These are phyloP conservation scores for Lates japonicus DNA, from an alignment of 2,797 vertebrate genomes.

Conservation along the genomic window DNA sequence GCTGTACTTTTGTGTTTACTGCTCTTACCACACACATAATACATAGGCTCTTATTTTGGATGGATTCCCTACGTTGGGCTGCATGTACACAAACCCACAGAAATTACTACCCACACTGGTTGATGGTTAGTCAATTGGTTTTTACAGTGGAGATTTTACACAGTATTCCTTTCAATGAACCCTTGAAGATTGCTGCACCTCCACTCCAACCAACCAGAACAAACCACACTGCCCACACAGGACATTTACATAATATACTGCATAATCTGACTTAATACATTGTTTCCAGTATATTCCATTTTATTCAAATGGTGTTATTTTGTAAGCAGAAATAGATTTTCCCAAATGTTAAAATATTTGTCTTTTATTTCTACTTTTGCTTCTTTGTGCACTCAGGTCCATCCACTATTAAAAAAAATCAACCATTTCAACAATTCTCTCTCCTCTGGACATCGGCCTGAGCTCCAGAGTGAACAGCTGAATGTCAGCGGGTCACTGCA, in stretches of 20 bases:
- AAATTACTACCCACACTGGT: neutral
- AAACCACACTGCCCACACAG: slow-evolving; percentile 22
- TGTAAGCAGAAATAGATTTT: too few relatives aligned
- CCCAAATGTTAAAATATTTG: slow-evolving; percentile 7
- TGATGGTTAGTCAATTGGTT: neutral
- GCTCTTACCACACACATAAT: neutral
- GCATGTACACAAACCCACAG: neutral
- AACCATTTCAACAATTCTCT: slow-evolving; percentile 11
- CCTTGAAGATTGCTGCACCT: slow-evolving; percentile 21
- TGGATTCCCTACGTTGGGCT: neutral
- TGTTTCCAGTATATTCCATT: slow-evolving; percentile 5
- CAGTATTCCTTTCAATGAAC: neutral
- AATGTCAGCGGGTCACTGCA: slow-evolving; percentile 44
- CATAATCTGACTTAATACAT: slow-evolving; percentile 36
- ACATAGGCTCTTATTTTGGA: neutral
- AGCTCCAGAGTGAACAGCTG: slow-evolving; percentile 30
- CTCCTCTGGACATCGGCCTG: neutral
- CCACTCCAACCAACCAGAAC: slow-evolving; percentile 32
- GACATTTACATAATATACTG: slow-evolving; percentile 31
- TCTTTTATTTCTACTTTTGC: slow-evolving; percentile 9
- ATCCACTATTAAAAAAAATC: slow-evolving; percentile 23
- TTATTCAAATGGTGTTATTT: too few relatives aligned
- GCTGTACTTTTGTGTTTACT: neutral
- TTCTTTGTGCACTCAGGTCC: neutral
- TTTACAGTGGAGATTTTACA: slow-evolving; percentile 6